Percentiles rank a stretch among this genome's conserved stretches.
These are phyloP conservation scores for Ginglymostoma cirratum DNA, from an alignment of 2,113 vertebrate genomes.

Conservation along the genomic window DNA sequence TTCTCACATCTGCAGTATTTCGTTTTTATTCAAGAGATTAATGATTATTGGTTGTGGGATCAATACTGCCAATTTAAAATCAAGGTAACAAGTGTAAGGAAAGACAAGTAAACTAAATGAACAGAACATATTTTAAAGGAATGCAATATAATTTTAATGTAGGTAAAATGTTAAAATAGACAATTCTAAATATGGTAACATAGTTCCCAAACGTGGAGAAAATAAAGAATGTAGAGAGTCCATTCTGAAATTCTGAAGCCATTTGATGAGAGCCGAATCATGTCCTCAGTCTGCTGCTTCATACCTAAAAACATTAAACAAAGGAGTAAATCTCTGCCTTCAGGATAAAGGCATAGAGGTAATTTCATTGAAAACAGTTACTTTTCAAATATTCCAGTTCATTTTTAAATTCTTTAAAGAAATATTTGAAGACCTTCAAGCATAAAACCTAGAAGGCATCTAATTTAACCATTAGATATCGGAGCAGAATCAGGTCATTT, in stretches of 20 bases:
- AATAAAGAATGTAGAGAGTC: neutral
- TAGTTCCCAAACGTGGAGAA: neutral
- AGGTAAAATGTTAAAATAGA: neutral
- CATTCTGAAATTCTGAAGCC: conserved; percentile 37
- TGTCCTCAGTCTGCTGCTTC: conserved; percentile 56
- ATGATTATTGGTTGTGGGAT: neutral
- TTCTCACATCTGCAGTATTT: too few species aligned
- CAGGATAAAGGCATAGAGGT: neutral
- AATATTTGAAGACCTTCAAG: neutral
- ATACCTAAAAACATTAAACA: conserved; percentile 48
- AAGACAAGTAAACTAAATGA: neutral
- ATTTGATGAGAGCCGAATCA: conserved; percentile 37
- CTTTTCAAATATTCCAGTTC: neutral
- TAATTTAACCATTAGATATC: too few species aligned
- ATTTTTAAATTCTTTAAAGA: neutral
- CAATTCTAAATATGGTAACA: neutral
- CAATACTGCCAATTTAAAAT: neutral
- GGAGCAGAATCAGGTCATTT: too few species aligned
- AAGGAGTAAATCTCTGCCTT: neutral
- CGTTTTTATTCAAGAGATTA: neutral
- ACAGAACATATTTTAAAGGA: neutral
- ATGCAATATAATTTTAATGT: neutral
- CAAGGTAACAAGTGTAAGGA: too few species aligned
- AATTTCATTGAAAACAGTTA: neutral
- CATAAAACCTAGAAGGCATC: neutral